These are phyloP conservation scores for Dreissena rostriformis DNA, from an alignment of 1,140 invertebrate species.

Conservation along the genomic window DNA sequence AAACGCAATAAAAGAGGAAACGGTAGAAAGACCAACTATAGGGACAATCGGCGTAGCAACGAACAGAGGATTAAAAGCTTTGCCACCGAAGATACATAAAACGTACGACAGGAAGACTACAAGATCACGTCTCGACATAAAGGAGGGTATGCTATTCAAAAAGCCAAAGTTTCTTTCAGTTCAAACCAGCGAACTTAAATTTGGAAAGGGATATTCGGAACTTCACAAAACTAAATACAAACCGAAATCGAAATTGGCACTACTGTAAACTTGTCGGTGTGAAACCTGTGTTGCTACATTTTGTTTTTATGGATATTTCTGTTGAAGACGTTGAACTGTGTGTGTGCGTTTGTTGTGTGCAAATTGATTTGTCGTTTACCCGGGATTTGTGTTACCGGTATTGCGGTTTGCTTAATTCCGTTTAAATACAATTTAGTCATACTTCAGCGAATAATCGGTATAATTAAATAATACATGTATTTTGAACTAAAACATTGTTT, in stretches of 20 bases:
- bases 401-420: too few species aligned
- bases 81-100: neutral
- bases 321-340: too few species aligned
- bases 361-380: too few species aligned
- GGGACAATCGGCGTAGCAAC: neutral
- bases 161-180: constrained; percentile 31
- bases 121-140: constrained; percentile 2
- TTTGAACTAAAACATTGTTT: too few species aligned
- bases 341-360: too few species aligned
- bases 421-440: too few species aligned
- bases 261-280: neutral
- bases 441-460: too few species aligned
- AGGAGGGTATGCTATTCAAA: constrained; percentile 15
- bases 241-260: constrained; percentile 1
- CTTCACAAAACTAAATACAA: constrained; percentile 43
- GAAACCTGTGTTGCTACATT: neutral
- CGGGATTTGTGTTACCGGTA: too few species aligned
- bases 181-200: constrained; percentile 1
- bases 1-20: constrained; percentile 11
- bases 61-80: neutral
- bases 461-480: too few species aligned
- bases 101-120: constrained; percentile 29
- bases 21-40: neutral
- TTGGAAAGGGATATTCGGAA: constrained; percentile 36
- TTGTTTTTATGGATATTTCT: neutral